These are phyloP conservation scores for Kryptolebias ocellatus DNA, from an alignment of 2,797 vertebrate genomes.

Conservation along the genomic window DNA sequence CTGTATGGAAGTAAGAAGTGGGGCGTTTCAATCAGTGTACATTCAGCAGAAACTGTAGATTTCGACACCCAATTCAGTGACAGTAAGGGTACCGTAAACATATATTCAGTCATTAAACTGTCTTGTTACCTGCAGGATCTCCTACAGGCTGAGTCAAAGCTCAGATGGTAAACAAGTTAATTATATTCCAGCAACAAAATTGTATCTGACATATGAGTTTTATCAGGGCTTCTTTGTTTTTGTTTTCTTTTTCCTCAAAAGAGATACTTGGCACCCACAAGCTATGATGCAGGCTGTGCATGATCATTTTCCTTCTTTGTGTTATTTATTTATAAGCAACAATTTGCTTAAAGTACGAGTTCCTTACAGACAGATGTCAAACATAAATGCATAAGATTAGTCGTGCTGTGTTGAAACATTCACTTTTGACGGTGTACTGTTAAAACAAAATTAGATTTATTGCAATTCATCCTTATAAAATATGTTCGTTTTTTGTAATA, in stretches of 20 bases:
- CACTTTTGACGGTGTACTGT: too few species aligned
- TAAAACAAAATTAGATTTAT: too few species aligned
- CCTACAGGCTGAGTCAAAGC: conserved; percentile 7
- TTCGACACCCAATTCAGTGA: neutral
- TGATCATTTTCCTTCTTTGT: neutral
- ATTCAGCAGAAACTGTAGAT: conserved; percentile 6
- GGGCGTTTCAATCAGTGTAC: neutral
- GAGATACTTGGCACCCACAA: neutral
- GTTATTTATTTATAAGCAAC: neutral
- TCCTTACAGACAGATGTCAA: too few species aligned
- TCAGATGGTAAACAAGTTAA: conserved; percentile 1
- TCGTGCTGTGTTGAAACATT: too few species aligned
- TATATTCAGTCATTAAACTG: conserved; percentile 12
- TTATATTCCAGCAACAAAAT: conserved; percentile 2
- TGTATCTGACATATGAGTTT: neutral
- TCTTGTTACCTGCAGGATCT: neutral
- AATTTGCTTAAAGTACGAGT: too few species aligned
- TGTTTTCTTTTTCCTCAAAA: too few species aligned
- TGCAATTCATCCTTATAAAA: too few species aligned
- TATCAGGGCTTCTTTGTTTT: neutral
- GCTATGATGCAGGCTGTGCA: neutral
- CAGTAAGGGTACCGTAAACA: conserved; percentile 5
- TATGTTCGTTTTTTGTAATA: too few species aligned
- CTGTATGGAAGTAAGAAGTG: neutral
- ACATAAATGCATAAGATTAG: too few species aligned